Conservation (phyloP, 2,797 vertebrate species). For the Urosaurus nigricauda region DNA sequence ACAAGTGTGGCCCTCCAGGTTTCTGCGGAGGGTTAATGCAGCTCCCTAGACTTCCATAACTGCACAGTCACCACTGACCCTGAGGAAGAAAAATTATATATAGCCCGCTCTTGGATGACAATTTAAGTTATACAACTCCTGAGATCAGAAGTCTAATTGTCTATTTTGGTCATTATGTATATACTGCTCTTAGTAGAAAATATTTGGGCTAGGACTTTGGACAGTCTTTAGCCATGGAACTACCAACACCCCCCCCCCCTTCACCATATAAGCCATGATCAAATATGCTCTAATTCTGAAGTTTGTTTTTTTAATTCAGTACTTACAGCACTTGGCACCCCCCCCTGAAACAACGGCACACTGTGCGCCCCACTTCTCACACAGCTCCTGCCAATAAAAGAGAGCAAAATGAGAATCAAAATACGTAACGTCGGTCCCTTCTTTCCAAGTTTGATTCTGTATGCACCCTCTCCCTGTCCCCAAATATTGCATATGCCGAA, state of each 20-base stretch:
- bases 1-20: too few species aligned
- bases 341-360: slow-evolving; percentile 67
- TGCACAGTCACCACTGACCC: too few species aligned
- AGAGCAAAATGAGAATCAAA: background rate
- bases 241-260: background rate
- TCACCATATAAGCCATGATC: too few species aligned
- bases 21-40: too few species aligned
- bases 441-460: slow-evolving; percentile 65
- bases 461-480: slow-evolving; percentile 50
- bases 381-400: slow-evolving; percentile 50
- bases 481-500: slow-evolving; percentile 53
- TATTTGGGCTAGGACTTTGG: background rate
- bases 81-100: background rate
- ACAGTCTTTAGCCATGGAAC: background rate
- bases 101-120: background rate
- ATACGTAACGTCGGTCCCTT: slow-evolving; percentile 61
- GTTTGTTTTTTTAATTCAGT: slow-evolving; percentile 16
- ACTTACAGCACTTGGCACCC: slow-evolving; percentile 62
- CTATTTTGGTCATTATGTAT: background rate
- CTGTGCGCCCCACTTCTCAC: slow-evolving; percentile 63
- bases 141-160: background rate
- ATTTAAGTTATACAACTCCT: background rate
- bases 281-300: background rate
- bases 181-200: background rate
- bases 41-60: too few species aligned